Conservation (phyloP, 2,113 vertebrate genomes). For the Hyperoodon ampullatus region DNA sequence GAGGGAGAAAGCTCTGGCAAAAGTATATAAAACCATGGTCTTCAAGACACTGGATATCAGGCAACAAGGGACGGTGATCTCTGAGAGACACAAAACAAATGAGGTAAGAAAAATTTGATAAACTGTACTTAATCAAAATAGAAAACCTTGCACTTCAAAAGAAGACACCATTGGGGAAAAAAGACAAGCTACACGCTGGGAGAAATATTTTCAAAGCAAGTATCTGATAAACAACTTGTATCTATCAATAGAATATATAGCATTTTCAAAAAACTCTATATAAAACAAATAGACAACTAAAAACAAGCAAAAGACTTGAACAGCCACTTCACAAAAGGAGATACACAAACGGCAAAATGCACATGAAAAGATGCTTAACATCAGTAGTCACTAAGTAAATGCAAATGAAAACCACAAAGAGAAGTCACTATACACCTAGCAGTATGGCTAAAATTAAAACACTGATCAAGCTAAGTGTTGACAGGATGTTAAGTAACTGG, state of each 20-base stretch:
- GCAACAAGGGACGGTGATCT: neutral
- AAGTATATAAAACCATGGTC: neutral
- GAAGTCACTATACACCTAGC: neutral
- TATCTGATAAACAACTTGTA: neutral
- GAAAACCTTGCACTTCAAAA: neutral
- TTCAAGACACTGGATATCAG: neutral
- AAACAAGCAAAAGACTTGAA: neutral
- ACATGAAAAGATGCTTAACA: neutral
- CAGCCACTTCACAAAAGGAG: neutral
- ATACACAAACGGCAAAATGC: neutral
- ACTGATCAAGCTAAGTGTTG: neutral
- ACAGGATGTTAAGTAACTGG: neutral
- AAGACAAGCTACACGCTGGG: neutral
- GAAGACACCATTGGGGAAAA: neutral
- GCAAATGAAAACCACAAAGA: neutral
- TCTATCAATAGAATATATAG: neutral
- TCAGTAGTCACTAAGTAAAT: neutral
- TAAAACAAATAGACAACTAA: neutral
- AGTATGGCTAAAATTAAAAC: neutral
- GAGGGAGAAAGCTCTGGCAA: neutral
- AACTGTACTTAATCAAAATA: neutral
- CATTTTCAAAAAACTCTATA: neutral
- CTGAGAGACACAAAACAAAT: neutral
- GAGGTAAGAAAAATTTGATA: neutral
- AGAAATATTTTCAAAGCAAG: neutral